Evolutionary conservation across 2,113 vertebrate species (phyloP), one percentile per base, ranked within the genome.

Genomic region (Amphilophus citrinellus): DNA sequence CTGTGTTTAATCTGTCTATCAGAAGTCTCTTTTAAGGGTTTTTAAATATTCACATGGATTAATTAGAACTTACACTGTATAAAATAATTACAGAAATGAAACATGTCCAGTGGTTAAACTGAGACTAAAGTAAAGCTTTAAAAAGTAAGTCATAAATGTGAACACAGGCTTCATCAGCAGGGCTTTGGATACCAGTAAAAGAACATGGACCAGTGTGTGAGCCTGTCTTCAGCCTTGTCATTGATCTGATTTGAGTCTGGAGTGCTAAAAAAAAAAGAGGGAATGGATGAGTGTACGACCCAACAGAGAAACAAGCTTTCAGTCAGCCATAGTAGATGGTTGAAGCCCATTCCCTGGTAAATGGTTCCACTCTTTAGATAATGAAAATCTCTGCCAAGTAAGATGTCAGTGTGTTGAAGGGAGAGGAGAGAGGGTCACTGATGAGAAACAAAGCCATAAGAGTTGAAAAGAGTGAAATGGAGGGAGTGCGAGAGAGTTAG

Each of bases 311-410:
- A 88, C 30, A 60, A 76, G 85, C 76, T 83, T 92, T 61, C 77
- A 83, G 63, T 81, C 75, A 66, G 77, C 60, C 84, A 78, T 91
- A 65, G 56, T 83, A 20, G 87, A 90, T 82, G 57, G 79, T 76
- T 85, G 68, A 4, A 73, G 47, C 68, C 68, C 47, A 56, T 73
- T 73, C 6, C 53, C 78, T 88, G 84, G 76, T 86, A 94, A 93
- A 95, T 65, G 82, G 84, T 76, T 91, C 82, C 86, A 85, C 91
- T 94, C 78, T 83, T 89, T 77, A 73, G 91, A 90, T 92, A 93
- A 94, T 91, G 58, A 82, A 92, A 96, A 92, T 92, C 85, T 91
- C 85, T 90, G 86, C 79, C 87, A 82, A 88, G 80, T 83, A 89
- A 85, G 93, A 93, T 86, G 87, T 90, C 84, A 89, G 73, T 32